A percentile compares a stretch with the other conserved stretches of the same genome.
These are phyloP conservation scores for Isotomurus palustris DNA, from an alignment of 2,888 invertebrate genomes.

Conservation along the genomic window DNA sequence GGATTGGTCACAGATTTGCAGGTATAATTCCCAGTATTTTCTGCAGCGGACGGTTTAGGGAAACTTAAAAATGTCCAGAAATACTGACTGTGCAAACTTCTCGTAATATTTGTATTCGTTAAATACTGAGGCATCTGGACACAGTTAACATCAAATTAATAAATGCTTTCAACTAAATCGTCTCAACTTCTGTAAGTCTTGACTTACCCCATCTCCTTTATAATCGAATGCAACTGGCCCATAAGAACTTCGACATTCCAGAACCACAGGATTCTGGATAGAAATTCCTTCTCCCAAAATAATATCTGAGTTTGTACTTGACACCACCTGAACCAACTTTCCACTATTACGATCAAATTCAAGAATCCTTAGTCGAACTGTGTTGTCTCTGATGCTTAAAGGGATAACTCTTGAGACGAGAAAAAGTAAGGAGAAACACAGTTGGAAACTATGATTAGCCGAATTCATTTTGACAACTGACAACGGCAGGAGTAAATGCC, in stretches of 20 bases:
- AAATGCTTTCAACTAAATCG: no score
- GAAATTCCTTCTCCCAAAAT: conserved; percentile 26
- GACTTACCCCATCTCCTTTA: conserved; percentile 20
- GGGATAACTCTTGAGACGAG: no score
- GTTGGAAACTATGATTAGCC: no score
- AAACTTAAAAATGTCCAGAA: conserved; percentile 26
- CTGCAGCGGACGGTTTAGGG: conserved; percentile 14
- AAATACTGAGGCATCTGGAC: conserved; percentile 19
- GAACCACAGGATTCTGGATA: conserved; percentile 17
- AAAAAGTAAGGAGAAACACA: no score
- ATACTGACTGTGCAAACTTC: conserved; percentile 3
- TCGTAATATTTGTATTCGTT: conserved; percentile 17
- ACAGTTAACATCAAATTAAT: background rate
- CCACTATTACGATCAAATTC: conserved; percentile 25
- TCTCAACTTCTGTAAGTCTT: no score
- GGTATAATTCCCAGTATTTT: conserved; percentile 31
- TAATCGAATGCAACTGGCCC: conserved; percentile 11
- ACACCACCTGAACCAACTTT: conserved; percentile 21
- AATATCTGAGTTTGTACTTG: conserved; percentile 24
- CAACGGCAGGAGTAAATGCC: no score
- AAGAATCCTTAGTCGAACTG: conserved; percentile 21
- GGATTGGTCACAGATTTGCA: conserved; percentile 22
- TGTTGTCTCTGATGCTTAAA: no score
- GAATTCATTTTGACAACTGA: no score
- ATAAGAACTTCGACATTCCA: conserved; percentile 24